Conservation (phyloP, 2,797 vertebrate genomes). For the Schizopygopsis malacanthus region DNA sequence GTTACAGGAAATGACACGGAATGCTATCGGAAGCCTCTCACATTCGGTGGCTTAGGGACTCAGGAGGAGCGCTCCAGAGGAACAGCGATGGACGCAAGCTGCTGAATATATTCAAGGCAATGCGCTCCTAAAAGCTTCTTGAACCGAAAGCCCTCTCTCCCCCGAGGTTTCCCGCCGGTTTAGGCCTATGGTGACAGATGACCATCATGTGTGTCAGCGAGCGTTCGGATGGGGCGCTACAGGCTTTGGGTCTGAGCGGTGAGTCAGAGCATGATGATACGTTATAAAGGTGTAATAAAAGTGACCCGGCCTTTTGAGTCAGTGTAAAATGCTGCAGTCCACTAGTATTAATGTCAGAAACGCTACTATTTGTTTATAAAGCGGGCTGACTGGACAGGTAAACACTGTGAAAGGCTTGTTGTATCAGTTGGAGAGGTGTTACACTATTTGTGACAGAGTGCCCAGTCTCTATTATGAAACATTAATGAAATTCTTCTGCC, state of each 20-base stretch:
- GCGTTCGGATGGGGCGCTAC: background rate
- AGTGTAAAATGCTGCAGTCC: slow-evolving; percentile 33
- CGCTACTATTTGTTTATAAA: slow-evolving; percentile 25
- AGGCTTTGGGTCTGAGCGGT: slow-evolving; percentile 1
- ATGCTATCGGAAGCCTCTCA: slow-evolving; percentile 31
- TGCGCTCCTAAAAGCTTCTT: slow-evolving; percentile 47
- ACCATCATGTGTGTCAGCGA: slow-evolving; percentile 34
- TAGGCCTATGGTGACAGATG: slow-evolving; percentile 15
- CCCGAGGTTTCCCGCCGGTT: background rate
- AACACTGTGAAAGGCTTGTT: background rate
- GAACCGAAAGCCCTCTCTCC: slow-evolving; percentile 3
- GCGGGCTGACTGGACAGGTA: slow-evolving; percentile 8
- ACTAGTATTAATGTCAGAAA: slow-evolving; percentile 31
- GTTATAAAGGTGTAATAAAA: slow-evolving; percentile 40
- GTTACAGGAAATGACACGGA: slow-evolving; percentile 59
- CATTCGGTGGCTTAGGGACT: slow-evolving; percentile 27
- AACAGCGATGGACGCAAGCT: slow-evolving; percentile 20
- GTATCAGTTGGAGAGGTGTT: background rate
- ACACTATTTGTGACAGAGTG: slow-evolving; percentile 34
- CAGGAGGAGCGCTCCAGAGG: slow-evolving; percentile 36
- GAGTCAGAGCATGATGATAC: slow-evolving; percentile 35
- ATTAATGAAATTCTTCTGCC: slow-evolving; percentile 30
- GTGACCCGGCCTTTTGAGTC: slow-evolving; percentile 25
- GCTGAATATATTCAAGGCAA: slow-evolving; percentile 54
- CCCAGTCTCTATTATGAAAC: slow-evolving; percentile 17